Conservation (phyloP, 2,113 vertebrate species). For the Melanocharis versteri region DNA sequence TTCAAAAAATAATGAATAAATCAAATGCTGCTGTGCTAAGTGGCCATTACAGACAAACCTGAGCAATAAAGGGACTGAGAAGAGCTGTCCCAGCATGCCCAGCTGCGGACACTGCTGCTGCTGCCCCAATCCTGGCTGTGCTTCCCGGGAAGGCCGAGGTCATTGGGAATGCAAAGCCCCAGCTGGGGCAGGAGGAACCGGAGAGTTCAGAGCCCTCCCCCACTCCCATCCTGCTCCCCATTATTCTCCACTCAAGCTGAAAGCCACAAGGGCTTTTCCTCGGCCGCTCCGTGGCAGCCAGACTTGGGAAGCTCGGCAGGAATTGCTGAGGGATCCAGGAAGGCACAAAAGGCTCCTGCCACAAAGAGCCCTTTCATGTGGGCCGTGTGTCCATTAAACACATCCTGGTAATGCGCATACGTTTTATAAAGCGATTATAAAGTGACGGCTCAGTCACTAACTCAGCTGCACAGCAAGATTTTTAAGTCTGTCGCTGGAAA, state of each 20-base stretch:
- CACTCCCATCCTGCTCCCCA: background rate
- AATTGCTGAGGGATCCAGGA: slow-evolving; percentile 66
- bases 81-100: background rate
- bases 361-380: slow-evolving; percentile 80
- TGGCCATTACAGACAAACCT: background rate
- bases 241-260: slow-evolving; percentile 78
- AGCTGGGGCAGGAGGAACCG: slow-evolving; percentile 58
- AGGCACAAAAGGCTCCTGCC: slow-evolving; percentile 76
- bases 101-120: slow-evolving; percentile 2
- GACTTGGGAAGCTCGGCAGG: slow-evolving; percentile 73
- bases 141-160: slow-evolving; percentile 55
- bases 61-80: background rate
- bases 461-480: slow-evolving; percentile 10
- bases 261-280: slow-evolving; percentile 74
- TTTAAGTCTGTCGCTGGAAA: slow-evolving; percentile 9
- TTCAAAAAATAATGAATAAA: background rate
- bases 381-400: slow-evolving; percentile 74
- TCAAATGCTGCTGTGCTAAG: background rate
- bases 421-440: slow-evolving; percentile 73
- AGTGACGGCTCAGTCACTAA: slow-evolving; percentile 37
- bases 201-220: slow-evolving; percentile 49
- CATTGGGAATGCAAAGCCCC: slow-evolving; percentile 82
- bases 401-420: slow-evolving; percentile 71
- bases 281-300: slow-evolving; percentile 66
- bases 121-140: slow-evolving; percentile 44